Percentiles rank a stretch among this genome's conserved stretches.
These are phyloP conservation scores for Beroe ovata DNA, from an alignment of 37 sponge, comb jelly and placozoan genomes.

Conservation along the genomic window DNA sequence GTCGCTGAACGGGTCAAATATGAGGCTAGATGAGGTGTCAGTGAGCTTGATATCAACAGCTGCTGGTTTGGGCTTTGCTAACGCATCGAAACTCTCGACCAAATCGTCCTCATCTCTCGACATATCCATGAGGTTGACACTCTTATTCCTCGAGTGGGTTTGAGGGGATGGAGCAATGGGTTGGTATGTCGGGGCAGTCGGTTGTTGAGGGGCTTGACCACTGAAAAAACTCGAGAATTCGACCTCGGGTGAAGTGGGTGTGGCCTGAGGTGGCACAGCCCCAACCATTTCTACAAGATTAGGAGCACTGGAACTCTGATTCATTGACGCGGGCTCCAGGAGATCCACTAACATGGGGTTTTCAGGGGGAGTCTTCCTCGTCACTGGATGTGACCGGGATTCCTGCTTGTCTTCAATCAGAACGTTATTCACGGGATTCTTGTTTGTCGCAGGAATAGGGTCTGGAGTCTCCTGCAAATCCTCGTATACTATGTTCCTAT, in stretches of 20 bases:
- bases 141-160: not conserved
- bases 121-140: constrained; percentile 42
- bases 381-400: not conserved
- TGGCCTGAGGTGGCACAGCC: not conserved
- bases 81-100: constrained; percentile 13
- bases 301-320: constrained; percentile 9
- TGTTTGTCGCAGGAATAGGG: not conserved
- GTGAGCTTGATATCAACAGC: not conserved
- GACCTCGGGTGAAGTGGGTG: not conserved
- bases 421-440: not conserved
- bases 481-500: not conserved
- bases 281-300: constrained; percentile 7
- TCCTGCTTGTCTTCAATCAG: constrained; percentile 4
- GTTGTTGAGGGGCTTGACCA: not conserved
- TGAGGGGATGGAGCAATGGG: not conserved
- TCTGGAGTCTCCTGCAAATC: not conserved
- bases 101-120: not conserved
- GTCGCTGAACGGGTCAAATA: constrained; percentile 31
- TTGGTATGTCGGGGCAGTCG: not conserved
- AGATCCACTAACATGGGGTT: not conserved
- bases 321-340: constrained; percentile 1
- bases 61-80: not conserved
- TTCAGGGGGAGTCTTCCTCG: constrained; percentile 8
- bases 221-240: constrained; percentile 31
- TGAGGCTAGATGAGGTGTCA: not conserved